These are phyloP conservation scores for Drosophila erecta DNA, from an alignment of 1,140 invertebrate genomes.

Conservation along the genomic window DNA sequence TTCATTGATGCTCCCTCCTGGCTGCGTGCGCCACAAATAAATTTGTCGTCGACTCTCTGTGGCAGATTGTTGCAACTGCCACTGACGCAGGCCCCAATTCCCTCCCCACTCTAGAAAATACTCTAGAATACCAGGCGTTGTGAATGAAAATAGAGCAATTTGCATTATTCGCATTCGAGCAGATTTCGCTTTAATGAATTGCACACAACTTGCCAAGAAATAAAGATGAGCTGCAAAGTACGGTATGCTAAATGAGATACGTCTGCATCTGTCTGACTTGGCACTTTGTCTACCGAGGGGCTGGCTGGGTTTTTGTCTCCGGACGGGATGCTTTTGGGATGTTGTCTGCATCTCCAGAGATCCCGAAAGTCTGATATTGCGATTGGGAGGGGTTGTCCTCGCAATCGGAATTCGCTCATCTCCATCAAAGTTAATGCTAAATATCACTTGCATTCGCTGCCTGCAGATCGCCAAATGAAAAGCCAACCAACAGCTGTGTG, in stretches of 20 bases:
- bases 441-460: conserved; percentile 68
- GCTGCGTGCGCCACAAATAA: conserved; percentile 68
- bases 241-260: conserved; percentile 19
- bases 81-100: not conserved
- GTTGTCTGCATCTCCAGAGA: not conserved
- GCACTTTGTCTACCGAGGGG: conserved; percentile 54
- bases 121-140: conserved; percentile 36
- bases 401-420: conserved; percentile 60
- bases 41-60: conserved; percentile 66
- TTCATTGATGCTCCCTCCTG: conserved; percentile 39
- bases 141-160: conserved; percentile 76
- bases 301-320: no score
- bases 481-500: conserved; percentile 60
- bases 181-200: conserved; percentile 77
- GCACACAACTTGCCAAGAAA: conserved; percentile 77
- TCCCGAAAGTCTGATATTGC: conserved; percentile 18
- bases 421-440: conserved; percentile 69
- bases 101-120: not conserved
- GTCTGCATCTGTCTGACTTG: conserved; percentile 56
- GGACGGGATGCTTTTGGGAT: no score
- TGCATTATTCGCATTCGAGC: conserved; percentile 75
- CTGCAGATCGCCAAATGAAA: conserved; percentile 36
- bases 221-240: conserved; percentile 41
- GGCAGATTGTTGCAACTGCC: conserved; percentile 54
- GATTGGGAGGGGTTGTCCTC: conserved; percentile 29